Percentiles rank a stretch among this genome's conserved stretches.
phyloP scores from a whole-genome alignment of 2,113 vertebrate species.

The Albula glossodonta region DNA sequence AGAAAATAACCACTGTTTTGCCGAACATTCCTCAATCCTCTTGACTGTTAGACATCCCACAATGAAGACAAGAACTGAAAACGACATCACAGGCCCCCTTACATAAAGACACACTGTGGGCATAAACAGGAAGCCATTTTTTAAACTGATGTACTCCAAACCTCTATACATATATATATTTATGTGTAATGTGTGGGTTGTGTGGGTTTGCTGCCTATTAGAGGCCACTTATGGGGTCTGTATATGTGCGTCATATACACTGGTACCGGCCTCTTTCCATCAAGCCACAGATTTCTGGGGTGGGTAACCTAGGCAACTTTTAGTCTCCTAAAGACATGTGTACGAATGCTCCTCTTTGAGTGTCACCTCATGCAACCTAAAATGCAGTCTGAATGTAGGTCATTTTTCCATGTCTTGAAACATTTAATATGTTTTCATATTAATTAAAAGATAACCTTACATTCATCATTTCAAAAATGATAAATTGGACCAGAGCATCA shows the following conservation, averaged over 20 bases:
- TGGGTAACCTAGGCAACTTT: background rate
- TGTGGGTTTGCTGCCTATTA: background rate
- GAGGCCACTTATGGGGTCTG: background rate
- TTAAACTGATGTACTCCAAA: conserved; percentile 11
- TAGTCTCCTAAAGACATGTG: background rate
- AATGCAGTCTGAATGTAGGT: no score
- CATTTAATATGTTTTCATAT: no score
- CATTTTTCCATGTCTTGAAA: no score
- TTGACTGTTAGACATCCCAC: conserved; percentile 5
- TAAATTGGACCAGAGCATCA: no score
- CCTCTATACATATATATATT: background rate
- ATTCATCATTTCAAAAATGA: no score
- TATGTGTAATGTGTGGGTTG: conserved; percentile 1
- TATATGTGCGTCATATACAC: background rate
- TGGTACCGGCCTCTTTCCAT: background rate
- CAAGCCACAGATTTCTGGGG: background rate
- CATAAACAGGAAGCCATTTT: conserved; percentile 36
- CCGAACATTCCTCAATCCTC: conserved; percentile 35
- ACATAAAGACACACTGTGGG: conserved; percentile 46
- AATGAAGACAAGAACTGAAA: conserved; percentile 26
- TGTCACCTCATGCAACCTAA: no score
- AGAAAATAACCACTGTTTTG: conserved; percentile 49
- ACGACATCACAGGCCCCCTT: conserved; percentile 36
- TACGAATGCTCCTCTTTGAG: no score
- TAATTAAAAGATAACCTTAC: no score